These are phyloP conservation scores for Pammene aurita DNA, from an alignment of 2,888 invertebrate species.

Conservation along the genomic window DNA sequence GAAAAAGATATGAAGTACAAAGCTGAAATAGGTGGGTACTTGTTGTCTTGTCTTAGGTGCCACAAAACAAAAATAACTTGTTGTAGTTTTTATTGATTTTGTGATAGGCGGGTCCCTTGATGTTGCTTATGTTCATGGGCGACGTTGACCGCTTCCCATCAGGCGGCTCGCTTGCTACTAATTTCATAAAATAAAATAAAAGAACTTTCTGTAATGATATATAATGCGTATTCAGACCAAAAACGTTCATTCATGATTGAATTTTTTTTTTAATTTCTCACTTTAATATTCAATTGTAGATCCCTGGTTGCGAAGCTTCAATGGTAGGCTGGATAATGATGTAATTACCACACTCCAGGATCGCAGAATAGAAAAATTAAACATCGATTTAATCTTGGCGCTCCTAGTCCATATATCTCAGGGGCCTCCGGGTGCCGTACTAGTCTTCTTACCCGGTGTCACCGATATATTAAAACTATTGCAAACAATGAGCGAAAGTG, in stretches of 20 bases:
- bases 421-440: slow-evolving; percentile 88
- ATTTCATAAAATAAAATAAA: too few species aligned
- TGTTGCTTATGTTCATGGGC: too few species aligned
- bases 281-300: slow-evolving; percentile 53
- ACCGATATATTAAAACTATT: slow-evolving; percentile 86
- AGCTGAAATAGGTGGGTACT: not conserved
- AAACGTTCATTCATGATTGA: too few species aligned
- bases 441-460: slow-evolving; percentile 94
- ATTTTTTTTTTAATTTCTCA: not conserved
- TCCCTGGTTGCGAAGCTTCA: slow-evolving; percentile 67
- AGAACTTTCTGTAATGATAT: too few species aligned
- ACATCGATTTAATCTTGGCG: slow-evolving; percentile 87
- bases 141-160: too few species aligned
- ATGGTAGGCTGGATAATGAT: slow-evolving; percentile 78
- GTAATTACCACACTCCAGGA: slow-evolving; percentile 85
- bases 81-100: too few species aligned
- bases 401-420: slow-evolving; percentile 87
- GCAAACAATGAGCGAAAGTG: slow-evolving; percentile 67
- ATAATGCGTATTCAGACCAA: too few species aligned
- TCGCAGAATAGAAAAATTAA: slow-evolving; percentile 86
- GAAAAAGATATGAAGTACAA: not conserved
- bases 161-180: too few species aligned
- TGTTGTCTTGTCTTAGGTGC: too few species aligned
- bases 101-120: too few species aligned
- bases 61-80: too few species aligned